phyloP scores from a whole-genome alignment of 2,113 vertebrate genomes.

The Ophiodon elongatus region DNA sequence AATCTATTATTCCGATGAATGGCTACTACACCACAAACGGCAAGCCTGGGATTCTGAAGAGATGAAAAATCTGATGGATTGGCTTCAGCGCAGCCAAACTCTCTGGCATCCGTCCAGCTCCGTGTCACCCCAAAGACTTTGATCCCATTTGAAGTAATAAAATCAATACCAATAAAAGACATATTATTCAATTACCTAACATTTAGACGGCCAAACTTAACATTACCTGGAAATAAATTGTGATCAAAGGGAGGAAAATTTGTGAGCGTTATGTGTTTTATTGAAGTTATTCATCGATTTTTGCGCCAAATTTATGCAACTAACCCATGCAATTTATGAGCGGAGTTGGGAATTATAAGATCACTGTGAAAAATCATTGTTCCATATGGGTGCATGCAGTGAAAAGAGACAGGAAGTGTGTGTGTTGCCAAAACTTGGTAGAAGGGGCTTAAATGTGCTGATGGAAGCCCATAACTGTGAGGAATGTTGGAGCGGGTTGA shows the following conservation, averaged over 20 bases:
- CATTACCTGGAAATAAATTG: constrained; percentile 47
- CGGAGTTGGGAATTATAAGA: constrained; percentile 14
- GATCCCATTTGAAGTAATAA: constrained; percentile 57
- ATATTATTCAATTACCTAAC: constrained; percentile 65
- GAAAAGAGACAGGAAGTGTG: not conserved
- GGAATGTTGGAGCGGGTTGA: not conserved
- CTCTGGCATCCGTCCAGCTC: constrained; percentile 37
- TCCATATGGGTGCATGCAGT: not conserved
- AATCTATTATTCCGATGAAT: constrained; percentile 63
- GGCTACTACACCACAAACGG: constrained; percentile 36
- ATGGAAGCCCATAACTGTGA: constrained; percentile 3
- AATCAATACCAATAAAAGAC: constrained; percentile 66
- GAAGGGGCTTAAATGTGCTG: constrained; percentile 13
- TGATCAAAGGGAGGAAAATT: constrained; percentile 36
- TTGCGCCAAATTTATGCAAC: constrained; percentile 1
- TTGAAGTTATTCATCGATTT: constrained; percentile 16
- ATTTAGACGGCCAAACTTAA: constrained; percentile 43
- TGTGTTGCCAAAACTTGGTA: constrained; percentile 11
- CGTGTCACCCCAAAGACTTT: constrained; percentile 24
- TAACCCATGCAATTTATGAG: not conserved
- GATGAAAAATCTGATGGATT: constrained; percentile 68
- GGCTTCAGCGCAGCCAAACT: constrained; percentile 48
- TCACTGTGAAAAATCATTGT: not conserved
- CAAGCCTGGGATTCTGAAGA: constrained; percentile 49
- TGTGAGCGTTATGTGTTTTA: constrained; percentile 10